phyloP scores from a whole-genome alignment of 2,797 vertebrate genomes.

The Cirrhinus mrigala region DNA sequence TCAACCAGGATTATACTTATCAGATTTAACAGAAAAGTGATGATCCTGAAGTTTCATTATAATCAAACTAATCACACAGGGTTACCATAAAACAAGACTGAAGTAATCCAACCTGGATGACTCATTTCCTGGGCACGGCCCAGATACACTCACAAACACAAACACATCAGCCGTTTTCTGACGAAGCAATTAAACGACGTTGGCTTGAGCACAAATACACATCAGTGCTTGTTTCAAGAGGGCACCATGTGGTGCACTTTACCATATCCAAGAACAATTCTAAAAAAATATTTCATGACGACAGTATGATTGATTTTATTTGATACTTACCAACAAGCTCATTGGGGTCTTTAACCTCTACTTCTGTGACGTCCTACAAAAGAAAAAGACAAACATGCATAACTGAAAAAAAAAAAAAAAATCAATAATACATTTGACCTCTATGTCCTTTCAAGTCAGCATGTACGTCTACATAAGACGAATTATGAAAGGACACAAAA shows the following conservation, averaged over 20 bases:
- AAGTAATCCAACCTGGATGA: conserved; percentile 21
- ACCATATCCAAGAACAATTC: neutral
- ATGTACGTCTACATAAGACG: neutral
- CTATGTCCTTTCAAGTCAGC: neutral
- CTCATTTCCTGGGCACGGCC: conserved; percentile 35
- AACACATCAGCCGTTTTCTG: neutral
- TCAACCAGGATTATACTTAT: neutral
- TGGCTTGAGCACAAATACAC: neutral
- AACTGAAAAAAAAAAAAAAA: neutral
- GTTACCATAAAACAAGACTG: neutral
- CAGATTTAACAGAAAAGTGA: neutral
- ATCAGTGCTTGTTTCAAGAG: neutral
- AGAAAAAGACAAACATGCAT: conserved; percentile 45
- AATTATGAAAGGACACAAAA: neutral
- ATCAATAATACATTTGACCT: neutral
- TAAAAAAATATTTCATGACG: neutral
- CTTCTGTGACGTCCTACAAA: conserved; percentile 83
- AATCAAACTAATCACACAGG: conserved; percentile 15
- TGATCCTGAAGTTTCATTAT: neutral
- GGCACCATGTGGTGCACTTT: neutral
- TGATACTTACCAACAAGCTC: conserved; percentile 92
- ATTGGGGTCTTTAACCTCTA: conserved; percentile 91
- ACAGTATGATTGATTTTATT: neutral
- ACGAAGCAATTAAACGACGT: neutral
- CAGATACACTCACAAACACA: conserved; percentile 1